Base-by-base conservation (phyloP, 2,113 vertebrate genomes). In the Lepidothrix coronata region DNA sequence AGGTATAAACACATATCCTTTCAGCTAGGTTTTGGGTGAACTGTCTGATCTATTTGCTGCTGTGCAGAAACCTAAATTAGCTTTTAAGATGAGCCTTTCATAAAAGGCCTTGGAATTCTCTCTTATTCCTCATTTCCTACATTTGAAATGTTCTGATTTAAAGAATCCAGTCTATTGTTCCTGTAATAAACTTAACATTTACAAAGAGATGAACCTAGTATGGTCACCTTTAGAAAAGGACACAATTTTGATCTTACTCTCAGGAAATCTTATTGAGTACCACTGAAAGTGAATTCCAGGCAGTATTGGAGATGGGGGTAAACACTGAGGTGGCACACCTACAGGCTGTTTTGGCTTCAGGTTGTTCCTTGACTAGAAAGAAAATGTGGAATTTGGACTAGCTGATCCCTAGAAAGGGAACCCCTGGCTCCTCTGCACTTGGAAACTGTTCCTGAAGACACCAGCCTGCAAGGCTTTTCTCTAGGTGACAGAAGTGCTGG, bases 81-180 rank as follows among this genome's bases (percentile, higher is more conserved):
- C 80, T 96, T 96, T 93, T 73, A 68, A 81, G 54, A 81, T 62
- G 31, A 93, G 58, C 39, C 54, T 91, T 93, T 94, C 77, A 85
- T 85, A 54, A 91, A 61, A 89, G 44, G 23, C 39, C 41, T 82
- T 90, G 43, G 37, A 81, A 74, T 94, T 88, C n/a, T 89, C 37
- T 81, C 65, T 75, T 74, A 54, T 35, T 88, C 52, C 43, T 92
- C 12, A 2, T 79, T 83, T 91, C 49, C 49, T 78, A 54, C 37
- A 55, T 35, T 86, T 68, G 58, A 89, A 93, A 89, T 66, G 37
- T 30, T 84, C 81, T 78, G 49, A 68, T 81, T 93, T 89, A 68
- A 88, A 93, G 49, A 92, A 35, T 19, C 31, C 66, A 55, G 44
- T n/a, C 46, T 54, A 33, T 59, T 52, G 20, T 85, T 92, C 30